phyloP scores from a whole-genome alignment of 2,113 vertebrate genomes.

The Bubo blakistoni region DNA sequence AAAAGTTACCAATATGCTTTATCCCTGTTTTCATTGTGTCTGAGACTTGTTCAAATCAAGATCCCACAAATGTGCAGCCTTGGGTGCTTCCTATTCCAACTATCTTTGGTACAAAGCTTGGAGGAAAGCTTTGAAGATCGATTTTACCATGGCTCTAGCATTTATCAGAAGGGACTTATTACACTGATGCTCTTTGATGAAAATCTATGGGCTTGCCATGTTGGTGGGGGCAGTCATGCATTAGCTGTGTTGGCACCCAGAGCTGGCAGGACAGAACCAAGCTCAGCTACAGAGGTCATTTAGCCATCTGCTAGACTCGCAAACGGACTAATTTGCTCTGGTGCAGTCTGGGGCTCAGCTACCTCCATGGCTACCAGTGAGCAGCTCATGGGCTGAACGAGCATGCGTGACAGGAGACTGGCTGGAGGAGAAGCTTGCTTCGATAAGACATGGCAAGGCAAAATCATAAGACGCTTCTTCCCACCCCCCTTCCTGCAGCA shows the following conservation, averaged over 20 bases:
- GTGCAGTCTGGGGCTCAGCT: not conserved
- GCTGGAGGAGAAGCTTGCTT: not conserved
- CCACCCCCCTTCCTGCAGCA: not conserved
- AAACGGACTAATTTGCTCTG: not conserved
- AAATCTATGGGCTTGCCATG: not conserved
- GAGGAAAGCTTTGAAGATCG: not conserved
- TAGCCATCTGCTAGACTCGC: not conserved
- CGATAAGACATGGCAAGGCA: not conserved
- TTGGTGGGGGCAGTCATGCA: not conserved
- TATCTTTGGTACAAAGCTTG: not conserved
- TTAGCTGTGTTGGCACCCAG: not conserved
- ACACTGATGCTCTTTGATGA: not conserved
- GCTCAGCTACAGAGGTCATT: not conserved
- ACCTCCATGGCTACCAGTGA: not conserved
- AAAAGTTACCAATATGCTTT: not conserved
- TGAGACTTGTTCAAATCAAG: not conserved
- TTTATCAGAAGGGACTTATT: not conserved
- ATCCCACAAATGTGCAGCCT: not conserved
- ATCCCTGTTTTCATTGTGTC: not conserved
- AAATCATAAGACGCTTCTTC: not conserved
- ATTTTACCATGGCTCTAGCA: not conserved
- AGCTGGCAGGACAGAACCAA: not conserved
- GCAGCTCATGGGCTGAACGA: not conserved
- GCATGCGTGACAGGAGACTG: not conserved
- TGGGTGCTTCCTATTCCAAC: not conserved